Evolutionary conservation across 2,888 invertebrate species (phyloP), one percentile per base, ranked within the genome.

Genomic region (Sceliomorpha sp.): DNA sequence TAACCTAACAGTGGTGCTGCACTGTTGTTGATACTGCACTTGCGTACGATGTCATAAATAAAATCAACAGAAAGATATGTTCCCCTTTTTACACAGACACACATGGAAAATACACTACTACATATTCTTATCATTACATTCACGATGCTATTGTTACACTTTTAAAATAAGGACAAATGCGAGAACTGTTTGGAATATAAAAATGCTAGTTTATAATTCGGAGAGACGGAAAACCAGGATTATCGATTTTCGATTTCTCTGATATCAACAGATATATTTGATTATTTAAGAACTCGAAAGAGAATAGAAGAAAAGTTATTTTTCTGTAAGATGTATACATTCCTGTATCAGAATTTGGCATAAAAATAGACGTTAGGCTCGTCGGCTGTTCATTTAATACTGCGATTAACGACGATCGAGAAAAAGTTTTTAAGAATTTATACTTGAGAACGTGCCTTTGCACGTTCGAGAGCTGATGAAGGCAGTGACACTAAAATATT

Each of bases 271-370:
- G 66, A 66, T 58, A 69, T 68, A 69, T 69, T 69, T 66, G 64
- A 67, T 72, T 47, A 66, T 58, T 24, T 44, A 40, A 64, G 60
- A 66, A 39, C 56, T 56, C 56, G 62, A 66, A 37, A 48, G 66
- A 29, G 66, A 56, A 45, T 45, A 56, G 51, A 60, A 51, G 34
- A 63, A 53, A 47, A 48, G 15, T 59, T 66, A 64, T 67, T 53
- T 71, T 74, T 79, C 77, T 76, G 75, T 75, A 72, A 76, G 68
- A 74, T 76, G 48, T 75, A 69, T 75, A 80, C 80, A 80, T 80
- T 80, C 80, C 80, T 78, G 76, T 68, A 75, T 73, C 64, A 56
- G 55, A 68, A 76, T 72, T 70, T 69, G 64, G 62, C 55, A 56
- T 56, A 71, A 70, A 55, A 40, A 55, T 34, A 37, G 36, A 53